Evolutionary conservation across 2,113 vertebrate genomes (phyloP).

Genomic region (Cheirogaleus medius): DNA sequence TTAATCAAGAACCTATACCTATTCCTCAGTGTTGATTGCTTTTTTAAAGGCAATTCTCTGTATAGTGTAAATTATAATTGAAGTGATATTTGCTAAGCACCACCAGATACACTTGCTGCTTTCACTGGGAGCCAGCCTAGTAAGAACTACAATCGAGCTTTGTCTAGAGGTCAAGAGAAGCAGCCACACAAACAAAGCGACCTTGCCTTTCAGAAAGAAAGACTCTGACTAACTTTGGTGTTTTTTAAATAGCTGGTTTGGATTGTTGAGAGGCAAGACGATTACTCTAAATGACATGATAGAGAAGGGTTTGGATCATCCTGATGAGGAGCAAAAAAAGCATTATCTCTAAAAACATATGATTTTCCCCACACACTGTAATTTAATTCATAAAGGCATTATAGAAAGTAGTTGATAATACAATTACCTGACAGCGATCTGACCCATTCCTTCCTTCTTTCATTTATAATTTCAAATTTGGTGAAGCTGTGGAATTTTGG

Average conservation of each 20-base stretch:
- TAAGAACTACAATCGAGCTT: not conserved
- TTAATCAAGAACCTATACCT: not conserved
- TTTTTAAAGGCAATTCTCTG: not conserved
- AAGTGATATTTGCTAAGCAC: not conserved
- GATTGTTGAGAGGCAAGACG: constrained; percentile 50
- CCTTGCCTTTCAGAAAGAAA: constrained; percentile 28
- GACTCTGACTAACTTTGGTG: not conserved
- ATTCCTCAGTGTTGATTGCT: not conserved
- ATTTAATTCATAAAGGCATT: constrained; percentile 52
- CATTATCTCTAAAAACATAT: constrained; percentile 32
- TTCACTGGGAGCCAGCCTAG: not conserved
- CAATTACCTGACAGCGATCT: not conserved
- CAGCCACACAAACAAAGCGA: not conserved
- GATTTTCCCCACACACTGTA: constrained; percentile 44
- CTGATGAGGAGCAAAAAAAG: not conserved
- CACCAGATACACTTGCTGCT: not conserved
- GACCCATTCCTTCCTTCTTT: not conserved
- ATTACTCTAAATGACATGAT: constrained; percentile 62
- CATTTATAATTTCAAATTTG: constrained; percentile 1
- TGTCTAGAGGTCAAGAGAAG: not conserved
- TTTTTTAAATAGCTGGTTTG: constrained; percentile 61
- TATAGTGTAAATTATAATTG: not conserved
- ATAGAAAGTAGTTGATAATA: not conserved
- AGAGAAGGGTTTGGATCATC: constrained; percentile 24
- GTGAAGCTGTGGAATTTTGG: not conserved